Percentiles rank a stretch among this genome's conserved stretches.
These are phyloP conservation scores for Miltochrista miniata DNA, from an alignment of 2,888 invertebrate species.

Conservation along the genomic window DNA sequence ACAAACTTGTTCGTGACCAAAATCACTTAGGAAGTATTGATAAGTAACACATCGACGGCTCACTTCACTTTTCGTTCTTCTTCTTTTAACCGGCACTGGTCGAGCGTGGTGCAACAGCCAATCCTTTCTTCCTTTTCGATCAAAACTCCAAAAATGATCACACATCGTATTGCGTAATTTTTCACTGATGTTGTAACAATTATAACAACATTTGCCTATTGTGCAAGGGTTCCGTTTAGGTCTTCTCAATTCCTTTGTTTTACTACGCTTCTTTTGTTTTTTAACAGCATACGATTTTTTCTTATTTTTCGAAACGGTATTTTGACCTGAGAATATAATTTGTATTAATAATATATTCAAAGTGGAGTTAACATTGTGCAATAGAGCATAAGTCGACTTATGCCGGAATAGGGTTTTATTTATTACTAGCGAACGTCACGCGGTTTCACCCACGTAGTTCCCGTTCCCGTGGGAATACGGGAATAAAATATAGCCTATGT, in stretches of 20 bases:
- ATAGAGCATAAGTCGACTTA: no score
- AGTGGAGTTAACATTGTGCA: no score
- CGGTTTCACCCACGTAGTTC: no score
- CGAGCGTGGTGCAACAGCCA: neutral
- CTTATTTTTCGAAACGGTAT: neutral
- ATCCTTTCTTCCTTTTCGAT: neutral
- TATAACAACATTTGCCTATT: neutral
- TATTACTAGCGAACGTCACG: no score
- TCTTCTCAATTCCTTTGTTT: neutral
- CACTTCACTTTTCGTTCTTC: neutral
- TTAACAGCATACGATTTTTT: neutral
- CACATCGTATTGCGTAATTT: neutral
- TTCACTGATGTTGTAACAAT: neutral
- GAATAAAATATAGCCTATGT: no score
- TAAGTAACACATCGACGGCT: neutral
- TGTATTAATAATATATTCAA: no score
- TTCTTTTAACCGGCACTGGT: neutral
- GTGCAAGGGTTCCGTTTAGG: neutral
- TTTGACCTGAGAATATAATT: neutral
- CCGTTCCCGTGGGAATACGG: no score
- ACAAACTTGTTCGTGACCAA: neutral
- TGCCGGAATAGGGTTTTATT: no score
- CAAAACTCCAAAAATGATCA: neutral
- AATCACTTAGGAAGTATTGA: neutral
- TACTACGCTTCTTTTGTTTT: neutral